These are phyloP conservation scores for Condylura cristata DNA, from an alignment of 2,113 vertebrate genomes.

Conservation along the genomic window DNA sequence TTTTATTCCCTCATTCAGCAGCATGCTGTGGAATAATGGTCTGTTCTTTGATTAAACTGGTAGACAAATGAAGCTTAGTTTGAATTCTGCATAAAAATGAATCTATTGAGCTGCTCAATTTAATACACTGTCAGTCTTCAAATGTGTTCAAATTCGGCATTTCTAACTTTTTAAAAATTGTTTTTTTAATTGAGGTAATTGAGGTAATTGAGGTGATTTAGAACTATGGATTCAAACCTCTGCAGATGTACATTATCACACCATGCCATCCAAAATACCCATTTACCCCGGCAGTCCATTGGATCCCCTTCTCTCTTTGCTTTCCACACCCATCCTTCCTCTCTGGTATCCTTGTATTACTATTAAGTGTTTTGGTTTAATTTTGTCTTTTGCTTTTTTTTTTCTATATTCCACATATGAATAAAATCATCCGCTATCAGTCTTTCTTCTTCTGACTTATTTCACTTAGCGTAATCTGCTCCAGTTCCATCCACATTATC, in stretches of 20 bases:
- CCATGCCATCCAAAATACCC: no score
- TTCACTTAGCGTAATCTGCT: background rate
- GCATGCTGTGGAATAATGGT: background rate
- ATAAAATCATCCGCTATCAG: background rate
- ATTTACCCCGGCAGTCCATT: no score
- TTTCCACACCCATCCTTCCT: no score
- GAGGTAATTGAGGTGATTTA: no score
- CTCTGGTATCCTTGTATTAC: no score
- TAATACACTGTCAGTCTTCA: background rate
- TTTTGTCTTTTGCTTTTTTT: background rate
- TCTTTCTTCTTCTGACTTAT: background rate
- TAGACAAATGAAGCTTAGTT: background rate
- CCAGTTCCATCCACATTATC: background rate
- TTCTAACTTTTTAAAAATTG: background rate
- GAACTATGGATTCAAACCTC: no score
- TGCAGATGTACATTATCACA: no score
- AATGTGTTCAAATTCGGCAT: background rate
- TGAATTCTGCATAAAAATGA: constrained; percentile 10
- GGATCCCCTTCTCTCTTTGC: no score
- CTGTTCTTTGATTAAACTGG: background rate
- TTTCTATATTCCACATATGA: background rate
- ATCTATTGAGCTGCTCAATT: background rate
- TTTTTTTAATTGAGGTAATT: no score
- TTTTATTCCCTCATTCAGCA: constrained; percentile 6
- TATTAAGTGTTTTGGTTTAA: no score